phyloP scores from a whole-genome alignment of 2,113 vertebrate genomes.

The Cephalopterus ornatus region DNA sequence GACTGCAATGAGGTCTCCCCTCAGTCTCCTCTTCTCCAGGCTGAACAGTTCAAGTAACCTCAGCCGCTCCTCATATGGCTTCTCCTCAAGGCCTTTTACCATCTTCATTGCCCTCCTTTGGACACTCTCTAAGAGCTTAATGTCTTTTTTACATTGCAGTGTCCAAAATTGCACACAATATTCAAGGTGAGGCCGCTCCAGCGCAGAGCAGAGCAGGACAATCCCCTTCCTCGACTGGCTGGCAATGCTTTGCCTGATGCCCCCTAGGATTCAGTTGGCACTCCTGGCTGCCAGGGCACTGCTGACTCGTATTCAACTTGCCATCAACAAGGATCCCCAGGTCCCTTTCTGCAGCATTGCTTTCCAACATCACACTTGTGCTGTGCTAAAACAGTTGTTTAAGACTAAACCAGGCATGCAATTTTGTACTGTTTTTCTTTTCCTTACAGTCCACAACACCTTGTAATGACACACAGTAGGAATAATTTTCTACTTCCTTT shows the following conservation, averaged over 20 bases:
- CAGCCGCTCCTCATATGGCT: not conserved
- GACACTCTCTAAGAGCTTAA: too few relatives aligned
- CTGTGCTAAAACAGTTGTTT: not conserved
- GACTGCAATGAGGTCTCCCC: not conserved
- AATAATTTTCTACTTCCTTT: not conserved
- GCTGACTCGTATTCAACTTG: not conserved
- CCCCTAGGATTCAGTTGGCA: too few relatives aligned
- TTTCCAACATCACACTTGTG: not conserved
- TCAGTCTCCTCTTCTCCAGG: not conserved
- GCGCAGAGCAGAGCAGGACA: not conserved
- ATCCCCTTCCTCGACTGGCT: not conserved
- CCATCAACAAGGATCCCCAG: not conserved
- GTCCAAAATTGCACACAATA: not conserved
- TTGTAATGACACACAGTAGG: not conserved
- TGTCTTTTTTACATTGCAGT: not conserved
- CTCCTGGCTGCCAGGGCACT: not conserved
- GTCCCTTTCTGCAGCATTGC: not conserved
- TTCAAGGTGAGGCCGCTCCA: not conserved
- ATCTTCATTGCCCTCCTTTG: not conserved
- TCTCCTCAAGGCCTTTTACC: not conserved
- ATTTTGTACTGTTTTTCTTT: not conserved
- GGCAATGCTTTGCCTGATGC: not conserved
- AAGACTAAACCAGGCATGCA: not conserved
- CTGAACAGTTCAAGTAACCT: not conserved
- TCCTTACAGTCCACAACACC: not conserved